Conservation (phyloP, 2,888 invertebrate genomes). For the Callinectes sapidus region DNA sequence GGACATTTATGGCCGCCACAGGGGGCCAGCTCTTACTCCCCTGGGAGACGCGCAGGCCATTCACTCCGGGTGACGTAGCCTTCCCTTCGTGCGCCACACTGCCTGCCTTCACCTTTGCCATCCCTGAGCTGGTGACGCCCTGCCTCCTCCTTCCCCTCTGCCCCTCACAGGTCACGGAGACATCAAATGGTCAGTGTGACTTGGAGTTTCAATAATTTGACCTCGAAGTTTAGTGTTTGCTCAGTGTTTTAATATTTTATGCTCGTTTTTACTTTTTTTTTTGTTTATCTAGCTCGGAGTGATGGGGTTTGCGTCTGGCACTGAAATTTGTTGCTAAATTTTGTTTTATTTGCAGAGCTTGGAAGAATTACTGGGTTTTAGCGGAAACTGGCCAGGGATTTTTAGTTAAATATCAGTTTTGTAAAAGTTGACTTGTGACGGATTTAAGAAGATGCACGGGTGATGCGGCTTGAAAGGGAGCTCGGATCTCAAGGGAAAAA, state of each 20-base stretch:
- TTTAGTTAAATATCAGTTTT: constrained; percentile 1
- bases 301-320: constrained; percentile 22
- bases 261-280: constrained; percentile 26
- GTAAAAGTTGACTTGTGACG: constrained; percentile 24
- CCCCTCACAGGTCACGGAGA: neutral
- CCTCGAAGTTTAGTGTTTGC: neutral
- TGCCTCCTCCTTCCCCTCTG: neutral
- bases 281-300: constrained; percentile 15
- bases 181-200: constrained; percentile 22
- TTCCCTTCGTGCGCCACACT: neutral
- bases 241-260: constrained; percentile 33
- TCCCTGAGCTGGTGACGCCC: neutral
- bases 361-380: constrained; percentile 26
- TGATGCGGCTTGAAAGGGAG: neutral
- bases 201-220: constrained; percentile 28
- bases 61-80: constrained; percentile 27
- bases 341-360: constrained; percentile 30
- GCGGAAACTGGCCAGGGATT: constrained; percentile 8
- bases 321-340: constrained; percentile 26
- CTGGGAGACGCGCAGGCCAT: neutral
- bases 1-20: constrained; percentile 52
- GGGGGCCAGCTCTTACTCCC: constrained; percentile 37
- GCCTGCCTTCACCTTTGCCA: neutral
- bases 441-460: constrained; percentile 8
- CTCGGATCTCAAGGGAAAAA: neutral